Conservation (phyloP, 1,140 invertebrate species). For the Ruditapes philippinarum region DNA sequence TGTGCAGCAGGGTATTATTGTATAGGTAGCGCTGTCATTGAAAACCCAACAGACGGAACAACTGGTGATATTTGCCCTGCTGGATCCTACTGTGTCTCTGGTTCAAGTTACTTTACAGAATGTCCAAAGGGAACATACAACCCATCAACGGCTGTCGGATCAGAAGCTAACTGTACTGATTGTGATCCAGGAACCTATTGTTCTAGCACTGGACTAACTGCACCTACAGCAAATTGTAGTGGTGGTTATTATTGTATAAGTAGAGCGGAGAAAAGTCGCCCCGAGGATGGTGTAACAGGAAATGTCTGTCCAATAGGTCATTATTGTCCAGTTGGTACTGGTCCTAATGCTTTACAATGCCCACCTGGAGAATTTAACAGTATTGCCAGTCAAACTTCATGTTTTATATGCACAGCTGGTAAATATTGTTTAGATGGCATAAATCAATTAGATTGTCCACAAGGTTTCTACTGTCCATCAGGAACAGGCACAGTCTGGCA, state of each 20-base stretch:
- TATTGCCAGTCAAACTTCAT: conserved; percentile 71
- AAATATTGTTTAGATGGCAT: conserved; percentile 80
- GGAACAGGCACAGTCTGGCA: conserved; percentile 82
- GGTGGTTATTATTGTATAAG: conserved; percentile 81
- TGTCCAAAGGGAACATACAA: conserved; percentile 81
- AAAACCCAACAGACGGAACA: conserved; percentile 74
- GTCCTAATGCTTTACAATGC: conserved; percentile 72
- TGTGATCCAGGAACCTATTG: conserved; percentile 82
- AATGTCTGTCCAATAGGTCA: conserved; percentile 78
- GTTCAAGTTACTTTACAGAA: conserved; percentile 60
- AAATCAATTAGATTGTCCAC: conserved; percentile 78
- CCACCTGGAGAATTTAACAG: conserved; percentile 80
- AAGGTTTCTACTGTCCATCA: conserved; percentile 82
- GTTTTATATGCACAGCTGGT: conserved; percentile 79
- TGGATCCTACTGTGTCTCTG: conserved; percentile 77
- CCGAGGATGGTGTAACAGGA: conserved; percentile 80
- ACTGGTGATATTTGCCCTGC: conserved; percentile 80
- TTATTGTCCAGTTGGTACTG: conserved; percentile 81
- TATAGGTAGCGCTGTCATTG: conserved; percentile 60
- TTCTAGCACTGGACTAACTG: conserved; percentile 72
- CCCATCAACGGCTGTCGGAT: conserved; percentile 72
- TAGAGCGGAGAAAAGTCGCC: conserved; percentile 76
- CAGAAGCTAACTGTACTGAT: conserved; percentile 67
- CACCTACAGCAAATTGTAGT: conserved; percentile 81
- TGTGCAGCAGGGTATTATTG: conserved; percentile 79